Evolutionary conservation across 37 sponge, comb jelly and placozoan genomes (phyloP).

Genomic region (Aphrocallistes beatrix): DNA sequence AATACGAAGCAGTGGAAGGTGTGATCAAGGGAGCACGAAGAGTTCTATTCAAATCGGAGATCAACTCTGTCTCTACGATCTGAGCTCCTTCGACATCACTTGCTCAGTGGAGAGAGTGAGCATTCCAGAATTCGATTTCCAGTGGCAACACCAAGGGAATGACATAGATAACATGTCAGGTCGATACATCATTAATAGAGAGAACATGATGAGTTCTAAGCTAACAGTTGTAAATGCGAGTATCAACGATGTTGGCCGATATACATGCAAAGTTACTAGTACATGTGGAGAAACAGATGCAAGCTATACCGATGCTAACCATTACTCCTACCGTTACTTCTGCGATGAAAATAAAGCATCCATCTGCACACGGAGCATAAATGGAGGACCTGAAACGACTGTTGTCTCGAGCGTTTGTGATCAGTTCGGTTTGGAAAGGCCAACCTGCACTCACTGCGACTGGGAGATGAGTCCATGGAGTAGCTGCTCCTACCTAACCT

Average conservation of each 20-base stretch:
- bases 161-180: background rate
- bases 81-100: background rate
- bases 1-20: background rate
- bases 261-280: background rate
- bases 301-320: background rate
- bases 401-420: background rate
- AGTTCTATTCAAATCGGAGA: background rate
- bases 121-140: background rate
- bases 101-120: background rate
- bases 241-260: background rate
- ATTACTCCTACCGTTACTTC: background rate
- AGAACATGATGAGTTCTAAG: background rate
- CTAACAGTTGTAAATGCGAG: background rate
- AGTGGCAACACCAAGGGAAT: background rate
- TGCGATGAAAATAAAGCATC: background rate
- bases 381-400: background rate
- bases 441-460: background rate
- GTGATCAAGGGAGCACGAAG: background rate
- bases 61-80: background rate
- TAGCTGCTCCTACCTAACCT: background rate
- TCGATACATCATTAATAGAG: background rate
- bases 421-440: background rate
- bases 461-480: background rate
- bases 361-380: background rate
- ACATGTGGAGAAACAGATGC: background rate